Evolutionary conservation across 2,888 invertebrate species (phyloP), one percentile per base, ranked within the genome.

Genomic region (Campoletis raptor): DNA sequence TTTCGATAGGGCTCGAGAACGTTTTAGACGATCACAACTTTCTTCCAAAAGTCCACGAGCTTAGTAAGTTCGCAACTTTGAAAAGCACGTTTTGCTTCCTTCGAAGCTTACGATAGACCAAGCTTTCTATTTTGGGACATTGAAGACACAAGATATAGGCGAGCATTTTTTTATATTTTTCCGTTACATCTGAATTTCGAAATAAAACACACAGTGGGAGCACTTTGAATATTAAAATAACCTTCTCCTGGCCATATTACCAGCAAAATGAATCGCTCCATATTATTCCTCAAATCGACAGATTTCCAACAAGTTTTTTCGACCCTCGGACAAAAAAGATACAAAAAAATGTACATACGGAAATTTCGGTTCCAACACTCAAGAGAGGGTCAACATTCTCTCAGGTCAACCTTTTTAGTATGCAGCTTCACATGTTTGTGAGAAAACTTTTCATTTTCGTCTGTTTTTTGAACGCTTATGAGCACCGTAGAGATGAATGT

Each of bases 1-100:
- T 66, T 67, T 52, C 52, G 61, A 40, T 70, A 54, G 66, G 37
- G 57, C 48, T 42, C 57, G 21, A 66, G 69, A 79, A 67, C 40
- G 78, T 36, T 48, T 21, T 42, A 67, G 61, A 40, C 52, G 66
- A 74, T 40, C 48, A 64, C 12, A 90, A 91, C 88, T 91, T 91
- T 89, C 89, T 87, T 88, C 89, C 89, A 88, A 89, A 91, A 91
- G 90, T 91, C 89, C 86, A 80, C 83, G 89, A 79, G 89, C 90
- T 91, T 90, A 90, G 89, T 86, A 89, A 91, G 89, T 91, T 91
- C 88, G 81, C 87, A 83, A 70, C 88, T 85, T 85, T 74, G 89
- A 91, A 91, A 90, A 84, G 80, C 72, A 37, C n/a, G 66, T 54
- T 80, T 42, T 57, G 57, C 12, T 12, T 70, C 37, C 70, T 36